Percentiles rank a stretch among this genome's conserved stretches.
These are phyloP conservation scores for Melangyna quadrimaculata DNA, from an alignment of 2,888 invertebrate genomes.

Conservation along the genomic window DNA sequence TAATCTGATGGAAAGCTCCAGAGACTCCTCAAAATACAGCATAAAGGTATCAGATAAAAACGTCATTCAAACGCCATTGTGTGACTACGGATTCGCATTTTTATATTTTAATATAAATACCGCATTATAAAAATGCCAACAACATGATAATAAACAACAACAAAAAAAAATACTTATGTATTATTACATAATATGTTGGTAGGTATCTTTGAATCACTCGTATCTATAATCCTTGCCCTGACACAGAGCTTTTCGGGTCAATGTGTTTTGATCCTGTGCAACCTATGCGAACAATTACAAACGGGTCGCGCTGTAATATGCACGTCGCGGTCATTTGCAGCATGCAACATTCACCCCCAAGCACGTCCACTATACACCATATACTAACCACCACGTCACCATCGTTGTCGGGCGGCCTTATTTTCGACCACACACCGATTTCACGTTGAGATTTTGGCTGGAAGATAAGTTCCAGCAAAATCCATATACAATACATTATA, in stretches of 20 bases:
- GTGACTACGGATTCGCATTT: background rate
- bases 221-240: conserved; percentile 35
- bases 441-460: conserved; percentile 51
- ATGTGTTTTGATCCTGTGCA: conserved; percentile 30
- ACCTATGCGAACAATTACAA: conserved; percentile 60
- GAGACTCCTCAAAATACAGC: background rate
- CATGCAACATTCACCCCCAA: conserved; percentile 50
- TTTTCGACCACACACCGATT: conserved; percentile 43
- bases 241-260: conserved; percentile 59
- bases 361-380: conserved; percentile 1
- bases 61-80: background rate
- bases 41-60: background rate
- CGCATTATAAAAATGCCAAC: background rate
- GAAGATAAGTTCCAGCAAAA: conserved; percentile 66
- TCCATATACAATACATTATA: conserved; percentile 70
- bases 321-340: conserved; percentile 65
- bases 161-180: background rate
- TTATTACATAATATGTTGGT: no score
- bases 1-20: background rate
- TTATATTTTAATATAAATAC: background rate
- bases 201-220: conserved; percentile 20
- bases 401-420: conserved; percentile 1
- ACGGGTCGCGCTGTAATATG: conserved; percentile 53
- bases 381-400: conserved; percentile 13
- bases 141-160: background rate